A percentile compares a stretch with the other conserved stretches of the same genome.
Conservation (phyloP, 2,797 vertebrate genomes). For the Pampus argenteus region DNA sequence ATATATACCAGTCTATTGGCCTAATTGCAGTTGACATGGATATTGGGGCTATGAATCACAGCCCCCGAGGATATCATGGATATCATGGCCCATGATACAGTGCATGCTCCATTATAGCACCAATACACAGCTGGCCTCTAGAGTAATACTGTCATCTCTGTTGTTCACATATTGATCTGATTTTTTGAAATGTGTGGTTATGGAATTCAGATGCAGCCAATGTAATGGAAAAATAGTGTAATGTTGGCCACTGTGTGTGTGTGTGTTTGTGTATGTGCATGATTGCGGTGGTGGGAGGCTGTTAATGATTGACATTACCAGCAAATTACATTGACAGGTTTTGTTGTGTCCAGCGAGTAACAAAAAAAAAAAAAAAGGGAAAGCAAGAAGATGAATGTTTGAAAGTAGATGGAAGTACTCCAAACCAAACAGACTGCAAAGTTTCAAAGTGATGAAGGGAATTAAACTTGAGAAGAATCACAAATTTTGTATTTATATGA, state of each 20-base stretch:
- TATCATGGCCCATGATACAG: no score
- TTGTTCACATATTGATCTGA: slow-evolving; percentile 44
- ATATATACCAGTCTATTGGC: slow-evolving; percentile 39
- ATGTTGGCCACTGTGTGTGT: slow-evolving; percentile 30
- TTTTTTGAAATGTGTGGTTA: slow-evolving; percentile 42
- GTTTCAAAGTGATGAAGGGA: slow-evolving; percentile 10
- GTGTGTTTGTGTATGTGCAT: neutral
- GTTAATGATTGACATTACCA: slow-evolving; percentile 30
- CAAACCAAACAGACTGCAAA: slow-evolving; percentile 3
- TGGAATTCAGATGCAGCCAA: slow-evolving; percentile 43
- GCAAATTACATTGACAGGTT: slow-evolving; percentile 24
- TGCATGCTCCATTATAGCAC: neutral
- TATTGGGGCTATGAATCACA: no score
- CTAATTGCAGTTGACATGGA: slow-evolving; percentile 51
- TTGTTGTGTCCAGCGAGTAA: neutral
- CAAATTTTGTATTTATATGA: slow-evolving; percentile 4
- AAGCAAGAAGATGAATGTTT: slow-evolving; percentile 20
- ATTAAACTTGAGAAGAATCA: slow-evolving; percentile 10
- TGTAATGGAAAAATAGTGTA: slow-evolving; percentile 56
- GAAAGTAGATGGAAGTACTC: slow-evolving; percentile 13
- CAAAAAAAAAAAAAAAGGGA: neutral
- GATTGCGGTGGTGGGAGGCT: slow-evolving; percentile 5
- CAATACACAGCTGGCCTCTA: slow-evolving; percentile 8
- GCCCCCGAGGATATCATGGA: no score
- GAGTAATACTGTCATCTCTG: slow-evolving; percentile 25